phyloP scores from a whole-genome alignment of 2,113 vertebrate genomes.

The Thoracochromis brauschi region DNA sequence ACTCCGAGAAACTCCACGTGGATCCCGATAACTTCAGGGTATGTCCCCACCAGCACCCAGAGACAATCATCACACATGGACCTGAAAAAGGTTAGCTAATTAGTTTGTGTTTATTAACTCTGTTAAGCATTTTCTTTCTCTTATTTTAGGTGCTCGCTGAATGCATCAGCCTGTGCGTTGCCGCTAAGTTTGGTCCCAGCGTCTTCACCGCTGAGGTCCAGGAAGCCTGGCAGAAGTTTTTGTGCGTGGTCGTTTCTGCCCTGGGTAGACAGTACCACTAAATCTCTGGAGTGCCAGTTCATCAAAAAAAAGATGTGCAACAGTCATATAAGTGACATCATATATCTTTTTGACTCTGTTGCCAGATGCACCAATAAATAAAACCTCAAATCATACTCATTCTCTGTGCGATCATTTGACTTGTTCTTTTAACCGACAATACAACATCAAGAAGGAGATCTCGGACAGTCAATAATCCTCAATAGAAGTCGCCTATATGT shows the following conservation, averaged over 20 bases:
- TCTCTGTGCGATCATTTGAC: background rate
- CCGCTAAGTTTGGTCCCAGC: background rate
- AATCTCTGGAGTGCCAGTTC: background rate
- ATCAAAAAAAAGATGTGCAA: background rate
- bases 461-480: background rate
- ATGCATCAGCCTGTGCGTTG: background rate
- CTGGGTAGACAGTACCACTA: conserved; percentile 1
- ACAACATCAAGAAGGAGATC: background rate
- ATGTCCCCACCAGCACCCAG: background rate
- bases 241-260: conserved; percentile 25
- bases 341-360: background rate
- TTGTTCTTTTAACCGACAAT: background rate
- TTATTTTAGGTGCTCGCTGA: background rate
- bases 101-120: background rate
- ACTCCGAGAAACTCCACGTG: conserved; percentile 80
- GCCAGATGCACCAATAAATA: background rate
- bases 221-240: conserved; percentile 75
- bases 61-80: background rate
- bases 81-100: background rate
- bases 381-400: background rate
- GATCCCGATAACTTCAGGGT: conserved; percentile 87
- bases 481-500: background rate
- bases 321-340: background rate
- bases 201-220: conserved; percentile 62
- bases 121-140: background rate